Evolutionary conservation across 1,140 invertebrate genomes (phyloP).

Genomic region (Sogatella furcifera): DNA sequence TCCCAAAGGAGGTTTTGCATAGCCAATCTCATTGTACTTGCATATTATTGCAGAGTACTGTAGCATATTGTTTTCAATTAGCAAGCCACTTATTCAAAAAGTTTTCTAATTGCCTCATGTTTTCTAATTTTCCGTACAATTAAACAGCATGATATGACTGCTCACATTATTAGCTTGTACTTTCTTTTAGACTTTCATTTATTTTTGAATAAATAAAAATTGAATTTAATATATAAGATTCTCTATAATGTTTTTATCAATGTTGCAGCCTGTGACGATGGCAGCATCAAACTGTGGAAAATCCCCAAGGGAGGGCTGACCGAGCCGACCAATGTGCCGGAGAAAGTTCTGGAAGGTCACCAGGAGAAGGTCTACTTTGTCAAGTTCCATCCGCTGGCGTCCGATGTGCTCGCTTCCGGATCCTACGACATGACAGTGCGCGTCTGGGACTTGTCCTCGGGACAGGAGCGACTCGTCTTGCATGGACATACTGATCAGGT

Average conservation of each 20-base stretch:
- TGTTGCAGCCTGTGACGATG: conserved; percentile 76
- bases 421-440: conserved; percentile 85
- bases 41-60: too few species aligned
- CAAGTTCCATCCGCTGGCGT: conserved; percentile 80
- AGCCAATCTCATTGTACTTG: too few species aligned
- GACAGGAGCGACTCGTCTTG: conserved; percentile 41
- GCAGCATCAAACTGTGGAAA: conserved; percentile 76
- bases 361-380: conserved; percentile 86
- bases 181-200: too few species aligned
- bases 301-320: conserved; percentile 57
- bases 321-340: conserved; percentile 55
- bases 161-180: too few species aligned
- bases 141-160: too few species aligned
- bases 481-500: conserved; percentile 62
- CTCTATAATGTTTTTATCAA: background rate
- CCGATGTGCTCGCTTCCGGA: conserved; percentile 71
- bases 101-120: too few species aligned
- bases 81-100: too few species aligned
- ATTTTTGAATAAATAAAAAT: too few species aligned
- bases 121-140: too few species aligned
- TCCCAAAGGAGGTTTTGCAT: too few species aligned
- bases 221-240: too few species aligned
- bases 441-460: conserved; percentile 59
- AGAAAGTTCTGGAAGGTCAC: conserved; percentile 52
- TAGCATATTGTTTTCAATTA: too few species aligned